phyloP scores from a whole-genome alignment of 2,113 vertebrate species.

The Mixornis gularis region DNA sequence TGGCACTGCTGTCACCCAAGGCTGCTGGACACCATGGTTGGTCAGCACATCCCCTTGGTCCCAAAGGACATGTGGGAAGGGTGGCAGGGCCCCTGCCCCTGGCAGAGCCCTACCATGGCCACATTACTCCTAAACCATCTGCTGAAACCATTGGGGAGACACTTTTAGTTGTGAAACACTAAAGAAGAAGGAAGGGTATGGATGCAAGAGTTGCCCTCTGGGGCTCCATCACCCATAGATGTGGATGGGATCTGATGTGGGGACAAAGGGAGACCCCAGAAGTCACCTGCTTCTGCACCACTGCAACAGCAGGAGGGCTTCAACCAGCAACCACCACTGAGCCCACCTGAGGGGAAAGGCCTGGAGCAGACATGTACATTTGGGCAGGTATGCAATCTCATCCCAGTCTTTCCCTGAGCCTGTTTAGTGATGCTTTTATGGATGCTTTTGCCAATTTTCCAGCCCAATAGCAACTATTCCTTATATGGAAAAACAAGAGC shows the following conservation, averaged over 20 bases:
- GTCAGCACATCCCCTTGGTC: background rate
- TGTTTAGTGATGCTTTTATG: background rate
- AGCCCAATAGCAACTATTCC: background rate
- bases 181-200: background rate
- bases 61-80: background rate
- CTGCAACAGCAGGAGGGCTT: background rate
- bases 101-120: background rate
- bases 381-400: background rate
- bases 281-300: background rate
- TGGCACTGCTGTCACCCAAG: background rate
- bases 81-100: background rate
- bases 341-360: background rate
- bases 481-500: background rate
- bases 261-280: fast-evolving
- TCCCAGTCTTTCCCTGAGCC: background rate
- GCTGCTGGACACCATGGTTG: fast-evolving
- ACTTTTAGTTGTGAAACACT: background rate
- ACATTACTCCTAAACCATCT: background rate
- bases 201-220: background rate
- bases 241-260: background rate
- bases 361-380: background rate
- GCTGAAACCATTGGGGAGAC: background rate
- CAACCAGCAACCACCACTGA: background rate
- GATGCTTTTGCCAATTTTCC: background rate
- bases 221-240: fast-evolving